Conservation (phyloP, 2,797 vertebrate genomes). For the Schizopygopsis pylzovi region DNA sequence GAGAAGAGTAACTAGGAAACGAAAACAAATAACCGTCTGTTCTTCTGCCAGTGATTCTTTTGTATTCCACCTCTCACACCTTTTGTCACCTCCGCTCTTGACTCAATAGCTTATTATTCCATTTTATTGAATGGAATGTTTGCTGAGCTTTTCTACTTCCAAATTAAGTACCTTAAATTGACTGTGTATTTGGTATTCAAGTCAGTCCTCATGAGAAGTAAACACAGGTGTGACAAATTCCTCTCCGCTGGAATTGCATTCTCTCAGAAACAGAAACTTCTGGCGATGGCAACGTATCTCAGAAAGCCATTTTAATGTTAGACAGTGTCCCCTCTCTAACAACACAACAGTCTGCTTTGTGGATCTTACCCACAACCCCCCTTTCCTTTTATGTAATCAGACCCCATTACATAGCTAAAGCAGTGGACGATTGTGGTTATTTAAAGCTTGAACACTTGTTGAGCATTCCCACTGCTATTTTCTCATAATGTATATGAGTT, state of each 20-base stretch:
- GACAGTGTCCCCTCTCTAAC: constrained; percentile 26
- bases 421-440: constrained; percentile 58
- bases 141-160: background rate
- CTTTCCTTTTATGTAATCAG: constrained; percentile 61
- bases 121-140: constrained; percentile 17
- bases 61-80: constrained; percentile 1
- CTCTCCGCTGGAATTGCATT: background rate
- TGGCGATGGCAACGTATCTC: constrained; percentile 14
- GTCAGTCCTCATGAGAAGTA: background rate
- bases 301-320: constrained; percentile 38
- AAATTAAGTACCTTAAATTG: background rate
- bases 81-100: constrained; percentile 40
- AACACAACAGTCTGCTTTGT: constrained; percentile 58
- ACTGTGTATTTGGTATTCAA: background rate
- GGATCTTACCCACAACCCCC: constrained; percentile 26
- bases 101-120: constrained; percentile 33
- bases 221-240: background rate
- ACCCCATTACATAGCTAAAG: constrained; percentile 54
- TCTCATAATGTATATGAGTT: background rate
- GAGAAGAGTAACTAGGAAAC: constrained; percentile 30
- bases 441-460: constrained; percentile 64
- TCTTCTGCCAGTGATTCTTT: constrained; percentile 31
- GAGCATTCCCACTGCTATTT: constrained; percentile 40
- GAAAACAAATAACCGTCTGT: constrained; percentile 22
- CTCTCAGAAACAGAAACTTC: constrained; percentile 15